Evolutionary conservation across 2,113 vertebrate species (phyloP).

Genomic region (Kryptolebias marmoratus): DNA sequence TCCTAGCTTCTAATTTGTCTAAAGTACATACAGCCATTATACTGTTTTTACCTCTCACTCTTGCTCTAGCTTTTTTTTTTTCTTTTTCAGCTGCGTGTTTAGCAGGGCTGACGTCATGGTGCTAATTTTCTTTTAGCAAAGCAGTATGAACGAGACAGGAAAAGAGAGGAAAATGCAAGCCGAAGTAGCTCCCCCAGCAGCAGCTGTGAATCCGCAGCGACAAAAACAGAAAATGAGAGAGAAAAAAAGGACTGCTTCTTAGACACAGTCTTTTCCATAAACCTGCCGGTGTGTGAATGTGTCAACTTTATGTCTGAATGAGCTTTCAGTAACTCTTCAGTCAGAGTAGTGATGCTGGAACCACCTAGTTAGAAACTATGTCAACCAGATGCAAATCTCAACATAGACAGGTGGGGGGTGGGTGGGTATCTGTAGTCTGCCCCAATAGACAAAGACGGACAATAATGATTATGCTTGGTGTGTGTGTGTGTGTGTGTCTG

Average conservation of each 20-base stretch:
- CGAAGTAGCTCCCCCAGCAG: slow-evolving; percentile 36
- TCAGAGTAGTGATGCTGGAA: neutral
- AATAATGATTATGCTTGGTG: too few species aligned
- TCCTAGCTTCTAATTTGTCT: slow-evolving; percentile 73
- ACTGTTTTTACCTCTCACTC: slow-evolving; percentile 69
- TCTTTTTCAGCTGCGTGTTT: slow-evolving; percentile 53
- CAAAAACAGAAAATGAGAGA: neutral
- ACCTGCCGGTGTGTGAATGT: neutral
- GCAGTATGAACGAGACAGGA: slow-evolving; percentile 23
- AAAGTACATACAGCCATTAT: slow-evolving; percentile 69
- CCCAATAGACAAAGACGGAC: too few species aligned
- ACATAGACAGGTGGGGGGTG: too few species aligned
- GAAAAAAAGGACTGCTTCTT: neutral
- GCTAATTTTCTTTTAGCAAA: slow-evolving; percentile 57
- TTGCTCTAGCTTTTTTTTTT: slow-evolving; percentile 24
- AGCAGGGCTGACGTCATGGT: slow-evolving; percentile 66
- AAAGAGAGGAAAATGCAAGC: slow-evolving; percentile 27
- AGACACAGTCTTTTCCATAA: neutral
- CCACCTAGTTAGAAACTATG: neutral
- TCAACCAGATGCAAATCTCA: too few species aligned
- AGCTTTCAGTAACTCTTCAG: neutral
- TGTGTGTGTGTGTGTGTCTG: too few species aligned
- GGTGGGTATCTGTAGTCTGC: too few species aligned
- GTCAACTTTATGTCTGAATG: neutral
- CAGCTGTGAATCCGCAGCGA: neutral